Conservation (phyloP, 1,140 invertebrate genomes). For the Drosophila ambigua region DNA sequence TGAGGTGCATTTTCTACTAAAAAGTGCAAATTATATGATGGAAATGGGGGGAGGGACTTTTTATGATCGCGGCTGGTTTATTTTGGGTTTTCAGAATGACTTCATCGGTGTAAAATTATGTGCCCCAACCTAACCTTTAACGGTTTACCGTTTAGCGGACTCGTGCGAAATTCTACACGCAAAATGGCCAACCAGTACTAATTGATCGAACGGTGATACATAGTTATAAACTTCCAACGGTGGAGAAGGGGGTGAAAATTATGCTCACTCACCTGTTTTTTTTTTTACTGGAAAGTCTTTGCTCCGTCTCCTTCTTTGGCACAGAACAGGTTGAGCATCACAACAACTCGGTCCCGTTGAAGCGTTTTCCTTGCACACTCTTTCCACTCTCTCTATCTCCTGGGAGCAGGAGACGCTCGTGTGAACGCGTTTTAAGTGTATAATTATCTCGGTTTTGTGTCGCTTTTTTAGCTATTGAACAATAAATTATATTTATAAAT, state of each 20-base stretch:
- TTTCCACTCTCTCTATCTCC: slow-evolving; percentile 16
- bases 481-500: slow-evolving; percentile 64
- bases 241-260: slow-evolving; percentile 5
- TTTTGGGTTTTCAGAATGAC: slow-evolving; percentile 75
- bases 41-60: slow-evolving; percentile 45
- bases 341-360: slow-evolving; percentile 69
- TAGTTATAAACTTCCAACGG: slow-evolving; percentile 27
- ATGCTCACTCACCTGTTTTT: slow-evolving; percentile 36
- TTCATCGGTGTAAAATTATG: slow-evolving; percentile 71
- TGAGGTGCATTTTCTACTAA: slow-evolving; percentile 67
- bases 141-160: slow-evolving; percentile 67
- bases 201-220: slow-evolving; percentile 45
- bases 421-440: slow-evolving; percentile 13
- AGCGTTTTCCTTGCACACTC: slow-evolving; percentile 55
- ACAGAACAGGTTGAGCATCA: slow-evolving; percentile 6
- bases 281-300: no score
- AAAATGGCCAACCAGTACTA: slow-evolving; percentile 54
- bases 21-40: slow-evolving; percentile 74
- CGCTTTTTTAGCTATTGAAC: slow-evolving; percentile 55
- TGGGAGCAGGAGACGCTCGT: slow-evolving; percentile 22
- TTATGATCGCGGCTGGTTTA: slow-evolving; percentile 71
- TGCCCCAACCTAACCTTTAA: slow-evolving; percentile 63
- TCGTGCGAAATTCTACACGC: slow-evolving; percentile 70
- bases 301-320: no score
- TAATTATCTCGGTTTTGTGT: slow-evolving; percentile 32